Conservation (phyloP, 2,888 invertebrate genomes). For the Drosophila birchii region DNA sequence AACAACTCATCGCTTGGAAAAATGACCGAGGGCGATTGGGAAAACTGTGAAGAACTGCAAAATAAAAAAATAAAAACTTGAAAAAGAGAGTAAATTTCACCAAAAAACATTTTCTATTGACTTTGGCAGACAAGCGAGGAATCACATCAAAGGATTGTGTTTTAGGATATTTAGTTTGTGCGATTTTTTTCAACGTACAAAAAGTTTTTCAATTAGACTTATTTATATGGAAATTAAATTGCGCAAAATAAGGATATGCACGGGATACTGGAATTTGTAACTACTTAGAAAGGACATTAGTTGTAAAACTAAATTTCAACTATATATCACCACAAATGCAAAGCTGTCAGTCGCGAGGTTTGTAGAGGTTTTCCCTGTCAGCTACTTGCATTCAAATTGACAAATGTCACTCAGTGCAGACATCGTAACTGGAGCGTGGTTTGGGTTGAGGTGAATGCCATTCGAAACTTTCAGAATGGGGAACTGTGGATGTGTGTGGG, state of each 20-base stretch:
- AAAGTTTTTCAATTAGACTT: constrained; percentile 66
- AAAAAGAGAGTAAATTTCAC: constrained; percentile 28
- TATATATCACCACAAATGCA: constrained; percentile 40
- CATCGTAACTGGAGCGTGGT: constrained; percentile 25
- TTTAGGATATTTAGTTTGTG: background rate
- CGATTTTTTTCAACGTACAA: constrained; percentile 11
- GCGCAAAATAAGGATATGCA: background rate
- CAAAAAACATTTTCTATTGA: constrained; percentile 46
- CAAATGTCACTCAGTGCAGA: constrained; percentile 60
- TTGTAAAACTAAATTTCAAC: constrained; percentile 47
- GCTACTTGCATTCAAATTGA: constrained; percentile 60
- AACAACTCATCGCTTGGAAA: constrained; percentile 32
- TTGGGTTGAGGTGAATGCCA: constrained; percentile 36
- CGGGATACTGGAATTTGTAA: constrained; percentile 2
- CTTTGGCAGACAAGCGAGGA: constrained; percentile 49
- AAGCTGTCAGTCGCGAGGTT: constrained; percentile 34
- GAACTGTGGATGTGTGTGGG: constrained; percentile 6
- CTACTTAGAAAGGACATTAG: constrained; percentile 23
- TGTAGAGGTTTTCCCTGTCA: constrained; percentile 33
- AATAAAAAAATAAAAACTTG: constrained; percentile 16
- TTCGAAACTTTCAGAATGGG: constrained; percentile 27
- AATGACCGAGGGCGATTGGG: constrained; percentile 44
- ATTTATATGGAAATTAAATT: constrained; percentile 35
- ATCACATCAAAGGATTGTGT: constrained; percentile 38
- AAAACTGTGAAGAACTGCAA: constrained; percentile 24